phyloP scores from a whole-genome alignment of 1,140 invertebrate genomes.

The Lethocerus indicus region DNA sequence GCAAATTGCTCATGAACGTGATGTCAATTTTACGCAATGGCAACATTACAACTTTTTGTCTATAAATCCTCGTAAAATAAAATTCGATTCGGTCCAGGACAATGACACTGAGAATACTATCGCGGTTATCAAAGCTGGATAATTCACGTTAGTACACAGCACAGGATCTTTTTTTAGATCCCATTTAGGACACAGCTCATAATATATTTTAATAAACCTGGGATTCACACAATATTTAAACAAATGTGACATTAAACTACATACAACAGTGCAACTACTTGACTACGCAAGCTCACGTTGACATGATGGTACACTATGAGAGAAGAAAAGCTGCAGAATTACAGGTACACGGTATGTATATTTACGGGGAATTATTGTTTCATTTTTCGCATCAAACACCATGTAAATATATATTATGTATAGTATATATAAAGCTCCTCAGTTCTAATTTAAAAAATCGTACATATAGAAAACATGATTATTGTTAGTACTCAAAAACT shows the following conservation, averaged over 20 bases:
- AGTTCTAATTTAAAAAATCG: slow-evolving; percentile 4
- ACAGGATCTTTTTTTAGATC: no score
- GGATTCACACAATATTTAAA: slow-evolving; percentile 7
- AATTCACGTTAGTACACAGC: no score
- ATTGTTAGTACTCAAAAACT: neutral
- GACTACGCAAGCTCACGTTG: slow-evolving; percentile 6
- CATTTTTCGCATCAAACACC: slow-evolving; percentile 4
- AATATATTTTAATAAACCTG: no score
- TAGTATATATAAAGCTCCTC: slow-evolving; percentile 6
- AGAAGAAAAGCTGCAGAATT: slow-evolving; percentile 7
- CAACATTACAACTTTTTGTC: no score
- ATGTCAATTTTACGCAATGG: no score
- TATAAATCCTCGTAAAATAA: no score
- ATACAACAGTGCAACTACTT: slow-evolving; percentile 6
- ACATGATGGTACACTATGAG: slow-evolving; percentile 8
- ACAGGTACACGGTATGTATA: slow-evolving; percentile 8
- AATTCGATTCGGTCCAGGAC: no score
- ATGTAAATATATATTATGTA: slow-evolving; percentile 3
- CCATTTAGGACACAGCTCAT: no score
- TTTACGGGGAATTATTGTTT: slow-evolving; percentile 7
- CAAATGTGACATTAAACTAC: slow-evolving; percentile 3
- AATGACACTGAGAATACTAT: no score
- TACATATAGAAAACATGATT: slow-evolving; percentile 3
- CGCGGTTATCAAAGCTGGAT: no score
- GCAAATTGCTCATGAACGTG: no score